Conservation (phyloP, 1,140 invertebrate species). For the Pseudomyrmex dendroicus region DNA sequence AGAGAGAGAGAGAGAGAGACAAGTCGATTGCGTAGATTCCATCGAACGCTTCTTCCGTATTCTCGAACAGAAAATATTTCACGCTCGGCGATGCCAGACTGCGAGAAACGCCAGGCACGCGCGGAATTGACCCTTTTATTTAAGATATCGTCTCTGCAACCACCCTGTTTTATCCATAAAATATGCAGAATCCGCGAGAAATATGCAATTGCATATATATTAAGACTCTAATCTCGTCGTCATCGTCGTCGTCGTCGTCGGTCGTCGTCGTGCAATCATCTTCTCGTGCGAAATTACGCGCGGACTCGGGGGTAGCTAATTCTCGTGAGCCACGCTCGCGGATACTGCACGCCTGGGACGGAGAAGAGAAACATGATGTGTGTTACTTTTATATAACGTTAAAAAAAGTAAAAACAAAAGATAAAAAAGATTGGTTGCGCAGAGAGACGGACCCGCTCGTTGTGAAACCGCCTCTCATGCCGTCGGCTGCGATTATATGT, state of each 20-base stretch:
- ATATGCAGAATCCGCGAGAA: slow-evolving; percentile 31
- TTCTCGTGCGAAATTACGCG: not conserved
- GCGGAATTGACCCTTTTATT: slow-evolving; percentile 49
- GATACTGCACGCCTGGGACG: too few relatives aligned
- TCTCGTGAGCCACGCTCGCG: too few relatives aligned
- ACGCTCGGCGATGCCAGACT: slow-evolving; percentile 48
- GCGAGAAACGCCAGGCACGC: slow-evolving; percentile 31
- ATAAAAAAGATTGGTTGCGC: not conserved
- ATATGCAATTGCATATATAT: slow-evolving; percentile 15
- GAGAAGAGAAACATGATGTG: too few relatives aligned
- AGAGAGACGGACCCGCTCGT: not conserved
- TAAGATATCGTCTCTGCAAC: slow-evolving; percentile 22
- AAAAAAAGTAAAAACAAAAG: too few relatives aligned
- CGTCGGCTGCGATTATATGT: slow-evolving; percentile 45
- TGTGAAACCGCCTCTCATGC: slow-evolving; percentile 26
- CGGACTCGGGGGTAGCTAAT: too few relatives aligned
- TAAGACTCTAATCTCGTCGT: not conserved
- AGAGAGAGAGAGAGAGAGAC: not conserved
- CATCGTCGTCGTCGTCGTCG: not conserved
- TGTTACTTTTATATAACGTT: too few relatives aligned
- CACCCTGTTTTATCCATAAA: slow-evolving; percentile 2
- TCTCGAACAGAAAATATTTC: slow-evolving; percentile 37
- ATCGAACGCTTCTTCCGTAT: slow-evolving; percentile 38
- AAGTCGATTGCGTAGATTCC: slow-evolving; percentile 41
- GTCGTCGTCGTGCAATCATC: not conserved